Base-by-base conservation (phyloP, 1,140 invertebrate genomes). In the Spodoptera frugiperda region DNA sequence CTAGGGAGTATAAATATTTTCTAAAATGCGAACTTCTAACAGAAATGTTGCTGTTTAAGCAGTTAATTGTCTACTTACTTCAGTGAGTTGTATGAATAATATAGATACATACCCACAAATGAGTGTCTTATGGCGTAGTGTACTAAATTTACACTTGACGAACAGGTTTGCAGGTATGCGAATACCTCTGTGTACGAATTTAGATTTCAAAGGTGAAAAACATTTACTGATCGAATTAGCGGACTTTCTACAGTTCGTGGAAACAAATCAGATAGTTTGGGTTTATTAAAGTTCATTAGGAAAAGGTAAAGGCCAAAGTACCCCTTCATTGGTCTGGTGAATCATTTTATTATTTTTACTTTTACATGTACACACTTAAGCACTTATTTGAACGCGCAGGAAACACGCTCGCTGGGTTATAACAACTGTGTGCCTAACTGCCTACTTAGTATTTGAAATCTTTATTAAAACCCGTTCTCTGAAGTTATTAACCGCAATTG, bases 331-430 rank as follows among this genome's bases (percentile, higher is more conserved):
- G 73, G 49, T 54, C 51, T 65, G 46, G 51, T 83, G 80, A 82
- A 76, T 82, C 74, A 76, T 55, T 44, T 68, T 74, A 65, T 80
- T 84, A 80, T 80, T 82, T 82, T 80, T 78, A 77, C 59, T 39
- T 39, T 39, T 39, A 39, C 6, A 39, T 39, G 33, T 39, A 61
- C n/a, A n/a, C n/a, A n/a, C 25, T 49, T 73, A n/a, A 39, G 46
- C 46, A 53, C 59, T 57, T 65, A 76, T 54, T 74, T 74, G 48
- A 51, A 54, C 63, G 21, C 54, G 59, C 77, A 78, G 78, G 77
- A 82, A 74, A 74, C 71, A 59, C 55, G 71, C 55, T 73, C 44
- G 57, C 57, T 61, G 49, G 17, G 39, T 59, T 49, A 61, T 15
- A 30, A 73, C 54, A 49, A 73, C 39, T 15, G n/a, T 44, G 49